These are phyloP conservation scores for Exephanes ischioxanthus DNA, from an alignment of 2,888 invertebrate species.

Conservation along the genomic window DNA sequence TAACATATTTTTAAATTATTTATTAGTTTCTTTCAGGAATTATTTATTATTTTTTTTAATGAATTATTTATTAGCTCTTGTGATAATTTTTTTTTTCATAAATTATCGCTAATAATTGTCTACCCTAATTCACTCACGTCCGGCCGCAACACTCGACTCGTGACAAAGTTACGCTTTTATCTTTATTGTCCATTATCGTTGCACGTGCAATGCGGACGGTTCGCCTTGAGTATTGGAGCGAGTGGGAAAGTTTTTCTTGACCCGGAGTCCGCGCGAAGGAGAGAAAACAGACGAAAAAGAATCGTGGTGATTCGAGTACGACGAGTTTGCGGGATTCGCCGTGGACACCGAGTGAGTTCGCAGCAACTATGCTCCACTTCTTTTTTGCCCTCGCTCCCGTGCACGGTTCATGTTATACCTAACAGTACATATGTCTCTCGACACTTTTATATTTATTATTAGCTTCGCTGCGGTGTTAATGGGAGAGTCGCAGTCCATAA, in stretches of 20 bases:
- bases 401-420: constrained; percentile 31
- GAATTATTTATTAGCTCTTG: no score
- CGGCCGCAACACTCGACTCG: background rate
- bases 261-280: background rate
- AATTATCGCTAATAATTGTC: background rate
- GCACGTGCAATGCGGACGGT: constrained; percentile 19
- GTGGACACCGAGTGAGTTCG: constrained; percentile 23
- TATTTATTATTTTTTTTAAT: no score
- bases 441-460: constrained; percentile 1
- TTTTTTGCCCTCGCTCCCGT: constrained; percentile 16
- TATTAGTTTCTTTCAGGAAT: no score
- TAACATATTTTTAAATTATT: background rate
- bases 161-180: constrained; percentile 8
- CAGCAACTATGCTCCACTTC: constrained; percentile 34
- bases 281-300: constrained; percentile 38
- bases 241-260: constrained; percentile 19
- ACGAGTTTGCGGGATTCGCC: constrained; percentile 30
- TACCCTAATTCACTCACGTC: background rate
- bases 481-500: background rate
- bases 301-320: constrained; percentile 27
- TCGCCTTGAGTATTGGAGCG: constrained; percentile 5
- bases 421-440: constrained; percentile 37
- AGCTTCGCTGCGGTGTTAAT: background rate
- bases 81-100: background rate
- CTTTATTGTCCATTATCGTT: background rate